phyloP scores from a whole-genome alignment of 1,140 invertebrate genomes.

The Drosophila varians region DNA sequence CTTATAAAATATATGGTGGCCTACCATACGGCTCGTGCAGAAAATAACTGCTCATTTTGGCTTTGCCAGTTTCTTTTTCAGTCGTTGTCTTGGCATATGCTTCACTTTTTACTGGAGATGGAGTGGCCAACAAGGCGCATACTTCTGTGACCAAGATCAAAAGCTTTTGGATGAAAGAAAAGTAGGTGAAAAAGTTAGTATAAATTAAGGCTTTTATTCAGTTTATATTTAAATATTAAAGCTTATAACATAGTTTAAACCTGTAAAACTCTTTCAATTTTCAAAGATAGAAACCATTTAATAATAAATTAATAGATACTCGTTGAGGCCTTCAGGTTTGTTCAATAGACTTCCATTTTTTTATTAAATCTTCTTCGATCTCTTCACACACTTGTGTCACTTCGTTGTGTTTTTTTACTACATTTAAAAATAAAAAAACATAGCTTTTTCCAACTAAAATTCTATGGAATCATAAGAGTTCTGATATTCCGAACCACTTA shows the following conservation, averaged over 20 bases:
- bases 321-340: too few species aligned
- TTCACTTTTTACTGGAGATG: conserved; percentile 24
- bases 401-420: too few species aligned
- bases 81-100: conserved; percentile 36
- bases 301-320: too few species aligned
- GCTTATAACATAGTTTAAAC: too few species aligned
- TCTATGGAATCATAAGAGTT: background rate
- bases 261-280: too few species aligned
- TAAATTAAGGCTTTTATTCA: conserved; percentile 8
- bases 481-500: conserved; percentile 39
- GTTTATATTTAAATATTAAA: too few species aligned
- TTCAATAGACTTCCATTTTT: too few species aligned
- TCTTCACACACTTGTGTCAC: too few species aligned
- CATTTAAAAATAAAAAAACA: too few species aligned
- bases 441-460: background rate
- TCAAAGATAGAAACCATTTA: too few species aligned
- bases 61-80: conserved; percentile 17
- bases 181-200: conserved; percentile 3
- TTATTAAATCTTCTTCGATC: too few species aligned
- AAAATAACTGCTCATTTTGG: conserved; percentile 66
- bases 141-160: conserved; percentile 65
- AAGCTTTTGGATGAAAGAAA: conserved; percentile 12
- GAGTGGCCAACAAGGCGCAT: conserved; percentile 46
- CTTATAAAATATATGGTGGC: conserved; percentile 1
- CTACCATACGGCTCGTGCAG: conserved; percentile 71